Evolutionary conservation across 2,797 vertebrate genomes (phyloP).

Genomic region (Phaenicophaeus curvirostris): DNA sequence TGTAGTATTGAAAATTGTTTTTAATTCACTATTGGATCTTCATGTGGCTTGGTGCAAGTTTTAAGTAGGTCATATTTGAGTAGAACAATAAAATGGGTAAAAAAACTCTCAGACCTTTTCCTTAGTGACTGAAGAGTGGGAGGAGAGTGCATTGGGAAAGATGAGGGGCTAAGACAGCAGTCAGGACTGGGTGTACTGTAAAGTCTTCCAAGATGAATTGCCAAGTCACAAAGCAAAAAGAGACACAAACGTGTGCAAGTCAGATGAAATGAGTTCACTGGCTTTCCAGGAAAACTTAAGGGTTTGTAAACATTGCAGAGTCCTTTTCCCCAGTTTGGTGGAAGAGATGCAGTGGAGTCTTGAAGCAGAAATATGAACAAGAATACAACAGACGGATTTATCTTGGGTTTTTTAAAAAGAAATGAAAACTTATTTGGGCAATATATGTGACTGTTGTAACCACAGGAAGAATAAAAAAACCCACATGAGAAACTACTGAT

Average conservation of each 20-base stretch:
- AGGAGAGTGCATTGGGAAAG: background rate
- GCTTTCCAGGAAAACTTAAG: background rate
- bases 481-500: background rate
- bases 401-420: background rate
- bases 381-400: background rate
- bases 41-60: background rate
- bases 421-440: background rate
- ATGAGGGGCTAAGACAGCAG: background rate
- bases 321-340: background rate
- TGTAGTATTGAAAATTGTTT: background rate
- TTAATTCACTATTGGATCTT: background rate
- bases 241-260: background rate
- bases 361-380: background rate
- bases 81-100: background rate
- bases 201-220: background rate
- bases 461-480: background rate
- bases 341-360: background rate
- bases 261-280: background rate
- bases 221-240: background rate
- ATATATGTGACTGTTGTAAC: background rate
- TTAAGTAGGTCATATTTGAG: background rate
- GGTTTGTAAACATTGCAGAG: background rate
- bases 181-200: rapidly evolving
- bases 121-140: background rate
- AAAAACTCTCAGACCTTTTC: background rate